phyloP scores from a whole-genome alignment of 2,888 invertebrate genomes.

The Acronicta psi region DNA sequence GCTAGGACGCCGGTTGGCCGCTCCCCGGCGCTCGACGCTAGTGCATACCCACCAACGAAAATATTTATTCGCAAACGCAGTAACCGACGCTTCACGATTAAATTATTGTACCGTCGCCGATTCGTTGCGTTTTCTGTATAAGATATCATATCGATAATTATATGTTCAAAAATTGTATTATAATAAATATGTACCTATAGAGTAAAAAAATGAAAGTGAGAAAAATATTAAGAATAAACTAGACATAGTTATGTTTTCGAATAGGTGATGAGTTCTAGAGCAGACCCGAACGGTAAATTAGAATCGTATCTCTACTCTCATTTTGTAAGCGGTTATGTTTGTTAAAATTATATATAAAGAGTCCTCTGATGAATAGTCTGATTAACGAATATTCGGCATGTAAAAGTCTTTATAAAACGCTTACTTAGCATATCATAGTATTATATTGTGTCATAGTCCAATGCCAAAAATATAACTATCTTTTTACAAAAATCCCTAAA shows the following conservation, averaged over 20 bases:
- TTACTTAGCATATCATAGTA: conserved; percentile 90
- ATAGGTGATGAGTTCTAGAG: conserved; percentile 83
- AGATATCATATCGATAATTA: conserved; percentile 88
- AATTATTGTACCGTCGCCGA: conserved; percentile 85
- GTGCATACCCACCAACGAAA: conserved; percentile 78
- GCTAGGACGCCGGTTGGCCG: conserved; percentile 35
- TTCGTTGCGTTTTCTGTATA: conserved; percentile 87
- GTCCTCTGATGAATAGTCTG: conserved; percentile 89
- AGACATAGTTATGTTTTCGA: conserved; percentile 87
- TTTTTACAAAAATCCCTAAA: conserved; percentile 88
- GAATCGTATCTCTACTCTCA: conserved; percentile 83
- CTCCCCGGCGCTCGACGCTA: conserved; percentile 44
- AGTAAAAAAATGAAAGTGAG: conserved; percentile 88
- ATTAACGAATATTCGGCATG: conserved; percentile 89
- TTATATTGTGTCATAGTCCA: conserved; percentile 90
- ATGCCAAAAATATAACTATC: conserved; percentile 90
- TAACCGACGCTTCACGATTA: conserved; percentile 84
- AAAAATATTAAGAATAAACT: conserved; percentile 87
- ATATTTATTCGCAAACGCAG: conserved; percentile 85
- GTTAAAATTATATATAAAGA: conserved; percentile 88
- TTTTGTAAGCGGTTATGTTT: conserved; percentile 88
- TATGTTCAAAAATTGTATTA: conserved; percentile 88
- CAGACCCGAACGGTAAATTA: conserved; percentile 78
- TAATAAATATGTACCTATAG: conserved; percentile 88
- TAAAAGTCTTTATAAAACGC: conserved; percentile 89